A percentile compares a stretch with the other conserved stretches of the same genome.
Conservation (phyloP, 2,888 invertebrate genomes). For the Rhorus exstirpatorius region DNA sequence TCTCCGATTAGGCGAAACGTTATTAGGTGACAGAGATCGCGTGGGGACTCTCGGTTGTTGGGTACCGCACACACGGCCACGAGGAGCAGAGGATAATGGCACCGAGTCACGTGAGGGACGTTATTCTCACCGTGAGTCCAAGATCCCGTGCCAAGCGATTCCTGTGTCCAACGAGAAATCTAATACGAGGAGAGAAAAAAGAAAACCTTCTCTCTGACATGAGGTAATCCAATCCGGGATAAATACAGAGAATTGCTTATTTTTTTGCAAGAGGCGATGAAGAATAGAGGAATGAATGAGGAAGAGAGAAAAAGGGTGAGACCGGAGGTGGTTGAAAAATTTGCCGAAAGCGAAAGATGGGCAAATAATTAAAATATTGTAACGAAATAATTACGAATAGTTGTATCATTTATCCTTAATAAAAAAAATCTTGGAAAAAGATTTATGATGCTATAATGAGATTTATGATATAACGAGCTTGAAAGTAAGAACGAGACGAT, state of each 20-base stretch:
- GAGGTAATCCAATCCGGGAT: slow-evolving; percentile 45
- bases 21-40: slow-evolving; percentile 85
- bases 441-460: no score
- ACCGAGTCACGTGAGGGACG: slow-evolving; percentile 79
- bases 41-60: slow-evolving; percentile 76
- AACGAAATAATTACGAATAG: neutral
- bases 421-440: no score
- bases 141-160: slow-evolving; percentile 35
- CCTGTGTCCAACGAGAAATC: slow-evolving; percentile 63
- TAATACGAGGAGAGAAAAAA: slow-evolving; percentile 28
- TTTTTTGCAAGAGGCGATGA: slow-evolving; percentile 27
- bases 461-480: no score
- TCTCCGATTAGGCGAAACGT: slow-evolving; percentile 80
- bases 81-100: slow-evolving; percentile 76
- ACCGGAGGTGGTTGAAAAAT: slow-evolving; percentile 21
- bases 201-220: slow-evolving; percentile 8
- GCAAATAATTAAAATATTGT: slow-evolving; percentile 1
- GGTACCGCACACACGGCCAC: slow-evolving; percentile 62
- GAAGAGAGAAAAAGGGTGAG: slow-evolving; percentile 15
- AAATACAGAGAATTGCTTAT: slow-evolving; percentile 46
- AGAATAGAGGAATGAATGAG: slow-evolving; percentile 11
- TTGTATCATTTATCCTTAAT: neutral
- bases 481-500: no score
- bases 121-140: slow-evolving; percentile 51
- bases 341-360: slow-evolving; percentile 1